Evolutionary conservation across 2,888 invertebrate genomes (phyloP).

Genomic region (Elaeidobius kamerunicus): DNA sequence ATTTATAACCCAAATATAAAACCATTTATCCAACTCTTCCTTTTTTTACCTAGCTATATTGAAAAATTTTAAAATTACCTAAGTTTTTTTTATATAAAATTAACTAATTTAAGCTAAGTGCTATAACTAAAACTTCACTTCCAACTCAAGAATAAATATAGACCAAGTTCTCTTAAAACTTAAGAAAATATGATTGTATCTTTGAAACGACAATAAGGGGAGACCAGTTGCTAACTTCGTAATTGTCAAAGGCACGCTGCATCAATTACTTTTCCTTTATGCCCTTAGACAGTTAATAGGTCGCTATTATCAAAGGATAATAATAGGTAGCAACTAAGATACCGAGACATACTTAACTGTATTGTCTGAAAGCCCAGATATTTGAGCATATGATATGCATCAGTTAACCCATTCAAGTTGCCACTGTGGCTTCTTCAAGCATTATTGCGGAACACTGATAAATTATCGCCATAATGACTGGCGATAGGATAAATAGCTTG

Average conservation of each 20-base stretch:
- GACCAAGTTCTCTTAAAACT: too few relatives aligned
- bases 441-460: constrained; percentile 22
- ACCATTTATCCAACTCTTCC: too few relatives aligned
- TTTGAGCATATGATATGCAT: constrained; percentile 14
- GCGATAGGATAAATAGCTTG: constrained; percentile 13
- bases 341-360: constrained; percentile 6
- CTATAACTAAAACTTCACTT: too few relatives aligned
- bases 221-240: too few relatives aligned
- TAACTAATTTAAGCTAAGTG: too few relatives aligned
- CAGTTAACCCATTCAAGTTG: constrained; percentile 20
- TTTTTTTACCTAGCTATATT: too few relatives aligned
- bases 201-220: too few relatives aligned
- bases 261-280: background rate
- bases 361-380: constrained; percentile 9
- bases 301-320: background rate
- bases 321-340: background rate
- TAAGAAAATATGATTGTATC: too few relatives aligned
- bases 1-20: too few relatives aligned
- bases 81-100: too few relatives aligned
- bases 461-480: background rate
- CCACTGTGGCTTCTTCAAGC: constrained; percentile 17
- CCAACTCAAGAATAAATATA: too few relatives aligned
- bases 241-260: background rate
- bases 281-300: background rate
- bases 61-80: too few relatives aligned